phyloP scores from a whole-genome alignment of 2,888 invertebrate species.

The Mesoligia furuncula region DNA sequence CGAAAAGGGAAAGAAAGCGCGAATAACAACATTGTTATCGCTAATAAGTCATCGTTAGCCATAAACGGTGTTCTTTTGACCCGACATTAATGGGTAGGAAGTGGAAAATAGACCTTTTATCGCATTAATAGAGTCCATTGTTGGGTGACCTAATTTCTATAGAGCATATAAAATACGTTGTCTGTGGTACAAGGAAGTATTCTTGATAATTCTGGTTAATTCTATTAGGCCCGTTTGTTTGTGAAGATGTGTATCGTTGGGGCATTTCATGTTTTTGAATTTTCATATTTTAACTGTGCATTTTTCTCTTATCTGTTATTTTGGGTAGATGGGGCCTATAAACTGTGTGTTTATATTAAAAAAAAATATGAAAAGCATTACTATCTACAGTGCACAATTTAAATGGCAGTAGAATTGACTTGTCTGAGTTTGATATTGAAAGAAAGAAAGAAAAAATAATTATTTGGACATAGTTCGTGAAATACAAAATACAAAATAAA shows the following conservation, averaged over 20 bases:
- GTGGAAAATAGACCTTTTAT: slow-evolving; percentile 74
- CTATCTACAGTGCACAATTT: background rate
- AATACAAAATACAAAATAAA: too few species aligned
- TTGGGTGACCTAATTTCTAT: slow-evolving; percentile 65
- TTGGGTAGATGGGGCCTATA: background rate
- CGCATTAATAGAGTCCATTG: slow-evolving; percentile 70
- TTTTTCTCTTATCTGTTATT: background rate
- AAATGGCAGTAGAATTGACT: background rate
- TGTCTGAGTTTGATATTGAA: background rate
- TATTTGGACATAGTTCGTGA: too few species aligned
- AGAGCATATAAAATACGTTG: slow-evolving; percentile 47
- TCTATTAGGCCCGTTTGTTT: slow-evolving; percentile 55
- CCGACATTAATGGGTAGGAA: slow-evolving; percentile 72
- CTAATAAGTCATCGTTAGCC: slow-evolving; percentile 84
- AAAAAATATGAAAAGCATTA: background rate
- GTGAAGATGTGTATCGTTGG: slow-evolving; percentile 33
- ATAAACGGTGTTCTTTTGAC: slow-evolving; percentile 81
- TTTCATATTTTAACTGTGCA: background rate
- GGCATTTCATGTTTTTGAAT: slow-evolving; percentile 25
- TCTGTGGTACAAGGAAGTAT: slow-evolving; percentile 50
- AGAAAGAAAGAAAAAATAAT: too few species aligned
- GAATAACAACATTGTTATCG: slow-evolving; percentile 82
- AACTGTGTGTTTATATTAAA: background rate
- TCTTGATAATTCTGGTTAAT: slow-evolving; percentile 60
- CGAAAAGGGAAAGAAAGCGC: slow-evolving; percentile 72